Evolutionary conservation across 2,888 invertebrate species (phyloP), one percentile per base, ranked within the genome.

Genomic region (Lochmaea crataegi): DNA sequence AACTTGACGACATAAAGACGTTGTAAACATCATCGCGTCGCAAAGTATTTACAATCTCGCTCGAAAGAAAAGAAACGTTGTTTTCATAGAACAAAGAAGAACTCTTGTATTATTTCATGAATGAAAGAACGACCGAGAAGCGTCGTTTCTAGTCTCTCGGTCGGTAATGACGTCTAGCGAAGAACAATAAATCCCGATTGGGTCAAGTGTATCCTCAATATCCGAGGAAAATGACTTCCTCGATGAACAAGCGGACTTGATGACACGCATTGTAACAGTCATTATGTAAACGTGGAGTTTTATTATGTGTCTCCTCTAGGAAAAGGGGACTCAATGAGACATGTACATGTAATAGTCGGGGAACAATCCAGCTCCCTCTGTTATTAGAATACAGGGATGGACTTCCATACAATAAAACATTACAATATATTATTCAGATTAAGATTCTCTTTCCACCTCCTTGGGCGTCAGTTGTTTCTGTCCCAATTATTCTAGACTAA

Each of bases 221-320:
- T 84, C 84, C 82, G 82, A 84, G 83, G 82, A 83, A 85, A 85
- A 85, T 84, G 84, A 85, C 85, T 86, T 86, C 86, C 86, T 85
- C 82, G 80, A 81, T 82, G 86, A 85, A 86, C 85, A 86, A 86
- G 85, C 82, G 82, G 77, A 82, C 82, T 83, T 86, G 85, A 86
- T 86, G 85, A 85, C 85, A 84, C 82, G 84, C 83, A 85, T 85
- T 86, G 85, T 86, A 82, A 81, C 83, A 81, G 85, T 85, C 85
- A 86, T 86, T 86, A 86, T 85, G 84, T 85, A 85, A 85, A 84
- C 84, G 85, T 82, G 82, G 81, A 80, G 80, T 83, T 83, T 84
- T 85, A 84, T 85, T 84, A 83, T 84, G 80, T 80, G 79, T 78
- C 79, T 77, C 77, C 79, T 77, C 73, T 79, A 77, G 78, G 76